These are phyloP conservation scores for Cossypha niveicapilla DNA, from an alignment of 2,797 vertebrate genomes.

Conservation along the genomic window DNA sequence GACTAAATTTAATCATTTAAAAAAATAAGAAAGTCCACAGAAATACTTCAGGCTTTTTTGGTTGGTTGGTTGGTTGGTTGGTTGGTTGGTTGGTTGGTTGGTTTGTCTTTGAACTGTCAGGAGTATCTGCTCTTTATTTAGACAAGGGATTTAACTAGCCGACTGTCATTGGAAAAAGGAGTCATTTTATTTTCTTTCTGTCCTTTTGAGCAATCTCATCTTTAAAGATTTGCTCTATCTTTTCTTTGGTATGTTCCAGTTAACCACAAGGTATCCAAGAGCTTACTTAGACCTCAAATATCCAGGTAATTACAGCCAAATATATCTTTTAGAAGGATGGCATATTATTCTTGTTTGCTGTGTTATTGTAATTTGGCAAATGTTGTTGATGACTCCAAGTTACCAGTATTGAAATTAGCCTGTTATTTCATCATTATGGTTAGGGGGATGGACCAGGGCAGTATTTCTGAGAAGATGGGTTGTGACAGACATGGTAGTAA, in stretches of 20 bases:
- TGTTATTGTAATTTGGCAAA: neutral
- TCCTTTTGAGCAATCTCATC: neutral
- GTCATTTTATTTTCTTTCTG: neutral
- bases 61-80: too few species aligned
- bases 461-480: neutral
- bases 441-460: neutral
- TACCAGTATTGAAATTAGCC: neutral
- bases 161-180: neutral
- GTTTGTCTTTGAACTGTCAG: neutral
- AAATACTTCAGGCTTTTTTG: neutral
- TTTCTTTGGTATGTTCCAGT: neutral
- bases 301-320: neutral
- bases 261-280: neutral
- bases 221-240: neutral
- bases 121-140: neutral
- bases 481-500: neutral
- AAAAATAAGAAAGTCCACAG: neutral
- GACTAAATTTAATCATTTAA: neutral
- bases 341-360: neutral
- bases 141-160: neutral
- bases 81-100: neutral
- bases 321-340: neutral
- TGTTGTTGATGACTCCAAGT: neutral
- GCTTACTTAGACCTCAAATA: neutral
- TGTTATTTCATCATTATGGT: neutral